Conservation (phyloP, 2,888 invertebrate genomes). For the Cybosia mesomella region DNA sequence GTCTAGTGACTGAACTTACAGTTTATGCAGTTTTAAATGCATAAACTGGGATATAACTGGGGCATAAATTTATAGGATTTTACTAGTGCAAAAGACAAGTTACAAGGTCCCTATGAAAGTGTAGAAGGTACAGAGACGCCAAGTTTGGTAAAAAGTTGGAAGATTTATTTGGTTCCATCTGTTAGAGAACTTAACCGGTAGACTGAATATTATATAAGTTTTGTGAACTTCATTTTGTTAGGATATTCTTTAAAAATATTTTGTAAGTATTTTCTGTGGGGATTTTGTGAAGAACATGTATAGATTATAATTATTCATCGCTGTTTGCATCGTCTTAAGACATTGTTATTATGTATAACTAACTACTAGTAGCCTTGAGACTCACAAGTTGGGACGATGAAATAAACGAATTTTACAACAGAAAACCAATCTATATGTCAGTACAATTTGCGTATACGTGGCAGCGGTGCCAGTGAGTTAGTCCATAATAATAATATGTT, state of each 20-base stretch:
- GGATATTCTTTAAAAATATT: not conserved
- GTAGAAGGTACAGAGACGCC: not conserved
- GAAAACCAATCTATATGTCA: too few relatives aligned
- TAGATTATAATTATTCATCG: not conserved
- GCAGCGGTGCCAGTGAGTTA: too few relatives aligned
- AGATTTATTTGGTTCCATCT: slow-evolving; percentile 4
- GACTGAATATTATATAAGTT: not conserved
- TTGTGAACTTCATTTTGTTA: not conserved
- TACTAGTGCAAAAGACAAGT: not conserved
- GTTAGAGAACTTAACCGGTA: not conserved
- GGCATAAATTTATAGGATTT: not conserved
- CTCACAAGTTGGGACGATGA: too few relatives aligned
- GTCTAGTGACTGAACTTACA: too few relatives aligned
- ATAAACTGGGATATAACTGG: too few relatives aligned
- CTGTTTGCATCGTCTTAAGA: not conserved
- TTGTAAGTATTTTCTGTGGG: not conserved
- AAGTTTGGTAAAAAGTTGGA: not conserved
- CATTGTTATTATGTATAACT: not conserved
- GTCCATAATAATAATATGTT: not conserved
- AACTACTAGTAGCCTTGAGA: too few relatives aligned
- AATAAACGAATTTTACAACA: too few relatives aligned
- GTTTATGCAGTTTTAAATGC: not conserved
- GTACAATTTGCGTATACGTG: too few relatives aligned
- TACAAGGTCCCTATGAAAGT: not conserved
- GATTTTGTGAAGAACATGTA: not conserved